Conservation (phyloP, 2,888 invertebrate genomes). For the Eristalinus aeneus region DNA sequence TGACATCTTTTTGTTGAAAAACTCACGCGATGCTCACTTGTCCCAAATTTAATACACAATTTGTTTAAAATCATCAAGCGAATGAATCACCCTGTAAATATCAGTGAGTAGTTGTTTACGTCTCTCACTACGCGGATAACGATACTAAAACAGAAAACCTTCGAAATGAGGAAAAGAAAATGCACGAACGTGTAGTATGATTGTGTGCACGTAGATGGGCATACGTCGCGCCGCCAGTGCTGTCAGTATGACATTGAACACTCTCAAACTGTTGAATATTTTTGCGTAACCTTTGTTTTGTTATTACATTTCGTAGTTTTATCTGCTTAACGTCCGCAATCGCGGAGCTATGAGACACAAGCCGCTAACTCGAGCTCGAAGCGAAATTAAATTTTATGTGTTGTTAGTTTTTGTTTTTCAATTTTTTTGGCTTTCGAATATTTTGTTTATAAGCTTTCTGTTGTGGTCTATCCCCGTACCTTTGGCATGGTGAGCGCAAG, state of each 20-base stretch:
- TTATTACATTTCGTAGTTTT: conserved; percentile 18
- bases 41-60: too few species aligned
- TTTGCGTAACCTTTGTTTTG: conserved; percentile 12
- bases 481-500: neutral
- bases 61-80: neutral
- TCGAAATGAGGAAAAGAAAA: conserved; percentile 19
- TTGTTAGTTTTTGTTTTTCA: neutral
- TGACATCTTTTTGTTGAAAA: too few species aligned
- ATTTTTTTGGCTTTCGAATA: neutral
- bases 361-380: neutral
- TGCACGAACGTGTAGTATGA: neutral
- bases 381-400: conserved; percentile 13
- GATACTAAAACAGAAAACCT: conserved; percentile 1
- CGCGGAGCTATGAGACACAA: neutral
- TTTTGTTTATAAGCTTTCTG: neutral
- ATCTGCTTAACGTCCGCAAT: neutral
- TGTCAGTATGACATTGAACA: conserved; percentile 20
- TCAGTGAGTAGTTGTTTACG: neutral
- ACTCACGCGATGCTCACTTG: too few species aligned
- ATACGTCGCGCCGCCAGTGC: neutral
- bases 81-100: neutral
- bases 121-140: neutral
- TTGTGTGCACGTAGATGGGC: neutral
- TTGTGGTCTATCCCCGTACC: neutral
- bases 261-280: conserved; percentile 22